Evolutionary conservation across 2,797 vertebrate genomes (phyloP), one percentile per base, ranked within the genome.

Genomic region (Sarcoramphus papa): DNA sequence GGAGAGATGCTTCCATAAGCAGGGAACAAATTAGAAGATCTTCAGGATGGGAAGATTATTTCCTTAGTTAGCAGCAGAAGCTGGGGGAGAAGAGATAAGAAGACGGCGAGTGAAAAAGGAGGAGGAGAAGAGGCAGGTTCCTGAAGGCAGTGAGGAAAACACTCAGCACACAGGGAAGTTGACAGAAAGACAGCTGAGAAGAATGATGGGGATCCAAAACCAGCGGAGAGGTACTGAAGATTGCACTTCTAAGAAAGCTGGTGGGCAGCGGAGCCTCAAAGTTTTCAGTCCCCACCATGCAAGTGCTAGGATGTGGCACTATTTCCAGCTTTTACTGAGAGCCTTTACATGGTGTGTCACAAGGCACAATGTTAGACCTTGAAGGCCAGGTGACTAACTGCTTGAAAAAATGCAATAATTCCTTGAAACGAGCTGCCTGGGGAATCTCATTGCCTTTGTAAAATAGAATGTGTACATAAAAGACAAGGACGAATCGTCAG

Each of bases 321-420:
- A 27, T 5, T 90, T 85, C 85, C 53, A 63, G 64, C 30, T 64
- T 87, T 78, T 87, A 62, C 68, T 68, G 10, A 27, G 14, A 45
- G 76, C 35, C 48, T 45, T 12, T 19, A 69, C 28, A 9, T 47
- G 31, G 60, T 16, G 76, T 88, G 43, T 90, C 87, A 78, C 84
- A 83, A 93, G 78, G 73, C 72, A 90, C 67, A 54, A 40, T n/a
- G 45, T 65, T 90, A 62, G 77, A 92, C 74, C 79, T 67, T 37
- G 86, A 92, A 70, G 93, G 57, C n/a, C 65, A 88, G 65, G 50
- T 50, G 64, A 70, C 62, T 91, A 85, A 75, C 25, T 75, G 45
- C 70, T 91, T 86, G 70, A 92, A 70, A 92, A 96, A 90, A 67
- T 54, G 51, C 78, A 70, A 7, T 87, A 82, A 92, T 85, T 70